Evolutionary conservation across 2,113 vertebrate genomes (phyloP).

Genomic region (Coptodon bakossiorum): DNA sequence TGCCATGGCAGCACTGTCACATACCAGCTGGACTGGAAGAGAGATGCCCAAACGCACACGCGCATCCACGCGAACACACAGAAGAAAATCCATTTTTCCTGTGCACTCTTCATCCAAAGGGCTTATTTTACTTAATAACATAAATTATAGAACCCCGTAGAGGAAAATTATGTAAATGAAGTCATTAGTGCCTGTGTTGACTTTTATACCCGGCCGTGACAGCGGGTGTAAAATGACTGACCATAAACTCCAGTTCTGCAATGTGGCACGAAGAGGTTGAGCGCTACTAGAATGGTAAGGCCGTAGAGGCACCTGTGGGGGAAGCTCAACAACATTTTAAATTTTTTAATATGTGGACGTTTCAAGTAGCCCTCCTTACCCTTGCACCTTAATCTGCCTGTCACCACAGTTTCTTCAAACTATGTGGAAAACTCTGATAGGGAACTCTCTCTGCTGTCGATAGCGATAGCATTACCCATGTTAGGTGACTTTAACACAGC

Average conservation of each 20-base stretch:
- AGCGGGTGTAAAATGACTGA: neutral
- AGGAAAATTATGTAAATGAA: neutral
- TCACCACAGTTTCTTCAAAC: neutral
- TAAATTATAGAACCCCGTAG: neutral
- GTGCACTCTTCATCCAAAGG: neutral
- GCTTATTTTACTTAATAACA: neutral
- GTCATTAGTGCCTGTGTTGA: neutral
- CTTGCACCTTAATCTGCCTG: neutral
- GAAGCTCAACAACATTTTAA: neutral
- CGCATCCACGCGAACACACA: neutral
- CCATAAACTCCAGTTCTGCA: neutral
- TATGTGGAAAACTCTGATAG: neutral
- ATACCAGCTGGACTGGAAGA: constrained; percentile 44
- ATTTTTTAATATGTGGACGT: neutral
- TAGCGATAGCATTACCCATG: neutral
- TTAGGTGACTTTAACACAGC: neutral
- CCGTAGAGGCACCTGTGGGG: neutral
- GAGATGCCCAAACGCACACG: neutral
- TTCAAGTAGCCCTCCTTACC: neutral
- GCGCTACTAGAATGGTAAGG: neutral
- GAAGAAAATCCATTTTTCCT: neutral
- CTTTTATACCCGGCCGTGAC: neutral
- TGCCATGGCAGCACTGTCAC: constrained; percentile 54
- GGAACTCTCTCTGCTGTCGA: neutral
- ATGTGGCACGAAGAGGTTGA: neutral